Base-by-base conservation (phyloP, 1,140 invertebrate species). In the Oreohelix idahoensis region DNA sequence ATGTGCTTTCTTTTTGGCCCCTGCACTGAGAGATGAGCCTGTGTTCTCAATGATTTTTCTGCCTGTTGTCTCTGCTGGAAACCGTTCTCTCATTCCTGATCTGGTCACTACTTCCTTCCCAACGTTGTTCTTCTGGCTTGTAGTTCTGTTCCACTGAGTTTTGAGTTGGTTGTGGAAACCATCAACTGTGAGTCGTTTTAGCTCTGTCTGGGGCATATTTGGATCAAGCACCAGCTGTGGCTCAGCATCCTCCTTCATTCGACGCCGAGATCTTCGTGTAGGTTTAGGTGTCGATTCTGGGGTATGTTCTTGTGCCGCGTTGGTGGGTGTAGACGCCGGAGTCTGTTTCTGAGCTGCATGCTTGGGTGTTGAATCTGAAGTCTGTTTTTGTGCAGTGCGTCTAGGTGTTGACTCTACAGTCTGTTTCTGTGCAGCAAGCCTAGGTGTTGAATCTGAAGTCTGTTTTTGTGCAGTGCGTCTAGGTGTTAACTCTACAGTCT, bases 181-280 rank as follows among this genome's bases (percentile, higher is more conserved):
- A 79, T 78, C 83, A 63, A 84, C 51, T 20, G 75, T 49, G 23
- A 79, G 53, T 11, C 83, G 49, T 29, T 84, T 84, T 39, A 84
- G 78, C 36, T 84, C 78, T 8, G 38, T 66, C 66, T 81, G 73
- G 4, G 83, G 73, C 20, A 80, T n/a, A 36, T 29, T 71, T 29
- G 66, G 17, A 71, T 32, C 38, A 51, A 80, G 71, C 5, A 74
- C 8, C 36, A 75, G 49, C 35, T 75, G 53, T 63, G 53, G 29
- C 38, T 36, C 51, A 32, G 11, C 53, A 23, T 77, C 75, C 58
- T 79, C 77, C 26, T 26, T 36, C 77, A 39, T 32, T 35, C 45
- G 49, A 51, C 74, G 74, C 29, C 74, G 42, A 49, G 74, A 76
- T 51, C 74, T 76, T 32, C 74, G 39, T 5, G 58, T 66, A 17